phyloP scores from a whole-genome alignment of 2,113 vertebrate species.

The Haplochromis burtoni region DNA sequence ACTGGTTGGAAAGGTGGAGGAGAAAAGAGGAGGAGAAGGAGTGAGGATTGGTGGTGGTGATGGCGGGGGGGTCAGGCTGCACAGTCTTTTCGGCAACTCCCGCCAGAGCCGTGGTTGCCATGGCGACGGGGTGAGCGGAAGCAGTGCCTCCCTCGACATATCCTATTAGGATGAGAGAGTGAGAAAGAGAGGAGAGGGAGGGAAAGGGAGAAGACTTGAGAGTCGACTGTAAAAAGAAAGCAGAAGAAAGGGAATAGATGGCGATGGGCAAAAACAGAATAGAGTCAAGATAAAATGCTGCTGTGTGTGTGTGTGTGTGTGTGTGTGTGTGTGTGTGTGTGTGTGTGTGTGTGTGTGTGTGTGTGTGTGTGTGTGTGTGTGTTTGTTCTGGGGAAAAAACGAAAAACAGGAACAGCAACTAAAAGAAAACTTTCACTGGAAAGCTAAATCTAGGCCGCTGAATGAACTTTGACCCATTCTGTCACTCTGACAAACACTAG shows the following conservation, averaged over 20 bases:
- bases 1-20: constrained; percentile 46
- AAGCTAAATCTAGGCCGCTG: not conserved
- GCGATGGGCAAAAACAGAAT: no score
- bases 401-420: not conserved
- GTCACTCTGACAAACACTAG: not conserved
- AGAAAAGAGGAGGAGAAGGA: not conserved
- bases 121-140: constrained; percentile 67
- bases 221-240: no score
- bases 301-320: not conserved
- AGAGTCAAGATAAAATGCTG: no score
- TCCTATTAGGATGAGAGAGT: constrained; percentile 60
- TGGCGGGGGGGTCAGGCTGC: constrained; percentile 51
- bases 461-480: not conserved
- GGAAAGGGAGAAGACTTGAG: no score
- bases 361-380: accelerated
- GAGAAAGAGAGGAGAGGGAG: not conserved
- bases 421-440: not conserved
- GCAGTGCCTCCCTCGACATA: constrained; percentile 69
- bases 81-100: constrained; percentile 70
- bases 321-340: not conserved
- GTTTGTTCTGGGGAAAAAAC: accelerated
- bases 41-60: not conserved
- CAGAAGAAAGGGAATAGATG: not conserved
- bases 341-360: not conserved
- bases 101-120: constrained; percentile 71